phyloP scores from a whole-genome alignment of 2,113 vertebrate genomes.

The Misgurnus anguillicaudatus region DNA sequence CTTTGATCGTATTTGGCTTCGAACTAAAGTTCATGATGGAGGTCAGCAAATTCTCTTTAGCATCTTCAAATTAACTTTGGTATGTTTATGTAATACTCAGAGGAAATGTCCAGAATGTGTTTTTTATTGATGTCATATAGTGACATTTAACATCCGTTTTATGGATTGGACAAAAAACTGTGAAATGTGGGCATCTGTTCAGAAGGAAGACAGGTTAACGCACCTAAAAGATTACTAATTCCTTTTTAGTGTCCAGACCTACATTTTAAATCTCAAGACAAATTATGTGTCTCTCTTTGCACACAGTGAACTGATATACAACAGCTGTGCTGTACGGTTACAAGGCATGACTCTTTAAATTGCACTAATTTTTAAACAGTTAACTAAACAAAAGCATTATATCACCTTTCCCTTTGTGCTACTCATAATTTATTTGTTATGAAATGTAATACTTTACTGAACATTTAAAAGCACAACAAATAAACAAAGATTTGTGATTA shows the following conservation, averaged over 20 bases:
- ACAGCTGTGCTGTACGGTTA: not conserved
- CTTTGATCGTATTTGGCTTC: constrained; percentile 10
- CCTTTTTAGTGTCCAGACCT: not conserved
- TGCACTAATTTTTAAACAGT: not conserved
- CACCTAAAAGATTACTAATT: not conserved
- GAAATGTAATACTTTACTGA: not conserved
- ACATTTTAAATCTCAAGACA: constrained; percentile 10
- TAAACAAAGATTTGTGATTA: no score
- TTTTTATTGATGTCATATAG: not conserved
- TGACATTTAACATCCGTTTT: not conserved
- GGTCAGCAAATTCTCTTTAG: constrained; percentile 15
- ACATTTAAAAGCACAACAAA: not conserved
- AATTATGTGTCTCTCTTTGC: constrained; percentile 7
- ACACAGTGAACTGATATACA: not conserved
- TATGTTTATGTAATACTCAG: constrained; percentile 2
- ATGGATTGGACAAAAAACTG: no score
- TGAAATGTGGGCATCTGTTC: not conserved
- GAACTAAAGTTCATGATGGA: constrained; percentile 21
- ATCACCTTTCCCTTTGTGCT: not conserved
- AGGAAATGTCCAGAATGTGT: not conserved
- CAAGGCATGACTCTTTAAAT: not conserved
- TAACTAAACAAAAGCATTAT: not conserved
- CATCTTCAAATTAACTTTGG: constrained; percentile 24
- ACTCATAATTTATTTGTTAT: not conserved
- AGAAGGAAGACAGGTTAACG: not conserved